A percentile compares a stretch with the other conserved stretches of the same genome.
phyloP scores from a whole-genome alignment of 1,140 invertebrate species.

The Drosophila sproati region DNA sequence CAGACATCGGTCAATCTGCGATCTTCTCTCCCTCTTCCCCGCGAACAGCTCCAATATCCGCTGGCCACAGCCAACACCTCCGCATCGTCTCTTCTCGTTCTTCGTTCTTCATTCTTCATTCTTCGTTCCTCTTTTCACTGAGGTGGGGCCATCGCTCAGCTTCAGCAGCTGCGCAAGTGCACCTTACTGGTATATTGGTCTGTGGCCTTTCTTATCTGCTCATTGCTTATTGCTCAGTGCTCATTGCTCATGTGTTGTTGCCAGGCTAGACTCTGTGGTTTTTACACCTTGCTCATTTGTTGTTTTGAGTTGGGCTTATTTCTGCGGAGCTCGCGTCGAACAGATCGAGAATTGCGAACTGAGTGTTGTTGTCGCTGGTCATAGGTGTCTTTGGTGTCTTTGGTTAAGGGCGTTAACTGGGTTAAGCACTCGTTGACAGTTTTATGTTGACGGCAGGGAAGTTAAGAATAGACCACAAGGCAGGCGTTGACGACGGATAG shows the following conservation, averaged over 20 bases:
- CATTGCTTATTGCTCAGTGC: background rate
- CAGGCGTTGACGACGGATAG: constrained; percentile 37
- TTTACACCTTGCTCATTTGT: constrained; percentile 71
- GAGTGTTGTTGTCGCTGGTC: constrained; percentile 3
- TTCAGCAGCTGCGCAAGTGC: constrained; percentile 31
- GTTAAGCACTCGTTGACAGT: constrained; percentile 80
- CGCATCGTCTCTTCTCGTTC: constrained; percentile 35
- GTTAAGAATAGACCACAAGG: constrained; percentile 37
- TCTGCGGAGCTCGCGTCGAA: constrained; percentile 54
- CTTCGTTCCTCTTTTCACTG: constrained; percentile 11
- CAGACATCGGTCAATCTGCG: constrained; percentile 74
- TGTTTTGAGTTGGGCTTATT: constrained; percentile 22
- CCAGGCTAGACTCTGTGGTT: constrained; percentile 47
- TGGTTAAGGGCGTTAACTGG: constrained; percentile 76
- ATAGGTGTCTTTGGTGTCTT: constrained; percentile 28
- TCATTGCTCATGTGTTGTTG: constrained; percentile 24
- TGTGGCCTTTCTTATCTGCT: constrained; percentile 53
- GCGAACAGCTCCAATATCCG: constrained; percentile 57
- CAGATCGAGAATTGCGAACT: constrained; percentile 36
- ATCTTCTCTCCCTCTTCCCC: constrained; percentile 14
- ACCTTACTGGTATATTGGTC: constrained; percentile 46
- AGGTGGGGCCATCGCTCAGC: constrained; percentile 72
- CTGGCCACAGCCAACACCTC: constrained; percentile 72
- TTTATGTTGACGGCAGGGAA: constrained; percentile 62
- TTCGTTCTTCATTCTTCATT: constrained; percentile 3